A percentile compares a stretch with the other conserved stretches of the same genome.
Conservation (phyloP, 2,888 invertebrate genomes). For the Caenorhabditis sp. region DNA sequence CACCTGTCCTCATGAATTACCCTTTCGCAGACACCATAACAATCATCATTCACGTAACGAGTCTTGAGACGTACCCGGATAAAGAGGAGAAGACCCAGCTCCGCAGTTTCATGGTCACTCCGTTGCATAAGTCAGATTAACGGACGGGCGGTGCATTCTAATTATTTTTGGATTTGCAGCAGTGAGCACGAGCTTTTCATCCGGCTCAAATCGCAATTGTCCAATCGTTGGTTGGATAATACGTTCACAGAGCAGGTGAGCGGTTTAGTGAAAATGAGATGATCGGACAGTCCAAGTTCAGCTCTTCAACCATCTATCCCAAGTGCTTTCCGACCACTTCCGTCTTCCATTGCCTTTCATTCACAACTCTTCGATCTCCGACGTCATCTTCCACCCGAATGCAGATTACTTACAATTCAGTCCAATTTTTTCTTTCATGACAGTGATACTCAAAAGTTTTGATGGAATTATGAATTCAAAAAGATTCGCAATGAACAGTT, state of each 20-base stretch:
- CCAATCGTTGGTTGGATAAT: slow-evolving; percentile 44
- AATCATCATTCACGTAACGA: slow-evolving; percentile 44
- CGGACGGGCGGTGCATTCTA: neutral
- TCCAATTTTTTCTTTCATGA: slow-evolving; percentile 31
- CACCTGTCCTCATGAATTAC: neutral
- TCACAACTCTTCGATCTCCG: slow-evolving; percentile 32
- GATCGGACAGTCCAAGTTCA: neutral
- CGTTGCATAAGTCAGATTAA: slow-evolving; percentile 38
- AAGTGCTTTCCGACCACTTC: slow-evolving; percentile 30
- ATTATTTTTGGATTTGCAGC: slow-evolving; percentile 23
- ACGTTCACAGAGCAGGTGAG: slow-evolving; percentile 42
- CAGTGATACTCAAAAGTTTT: slow-evolving; percentile 34
- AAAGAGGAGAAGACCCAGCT: slow-evolving; percentile 24
- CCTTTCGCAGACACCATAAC: slow-evolving; percentile 23
- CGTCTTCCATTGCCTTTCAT: slow-evolving; percentile 46
- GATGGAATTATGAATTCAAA: too few species aligned
- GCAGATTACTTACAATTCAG: slow-evolving; percentile 36
- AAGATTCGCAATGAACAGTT: neutral
- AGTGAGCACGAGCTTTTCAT: slow-evolving; percentile 40
- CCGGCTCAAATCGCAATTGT: slow-evolving; percentile 47
- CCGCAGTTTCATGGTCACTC: slow-evolving; percentile 41
- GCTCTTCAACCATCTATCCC: slow-evolving; percentile 37
- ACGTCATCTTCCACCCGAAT: slow-evolving; percentile 24
- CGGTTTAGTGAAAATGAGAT: neutral
- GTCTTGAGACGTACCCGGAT: slow-evolving; percentile 36